These are phyloP conservation scores for Saccopteryx leptura DNA, from an alignment of 2,113 vertebrate genomes.

Conservation along the genomic window DNA sequence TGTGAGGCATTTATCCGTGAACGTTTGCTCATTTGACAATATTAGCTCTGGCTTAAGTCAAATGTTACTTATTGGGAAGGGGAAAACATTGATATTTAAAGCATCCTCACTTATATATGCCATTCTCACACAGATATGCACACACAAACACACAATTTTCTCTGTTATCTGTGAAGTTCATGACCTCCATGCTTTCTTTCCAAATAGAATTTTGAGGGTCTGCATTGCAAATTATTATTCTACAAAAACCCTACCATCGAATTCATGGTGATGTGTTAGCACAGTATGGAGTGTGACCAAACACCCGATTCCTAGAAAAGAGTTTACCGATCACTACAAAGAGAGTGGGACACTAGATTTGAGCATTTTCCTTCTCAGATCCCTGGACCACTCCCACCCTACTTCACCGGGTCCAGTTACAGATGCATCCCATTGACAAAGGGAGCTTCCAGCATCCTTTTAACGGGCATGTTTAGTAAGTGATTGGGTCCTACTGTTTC, in stretches of 20 bases:
- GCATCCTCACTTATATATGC: not conserved
- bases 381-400: not conserved
- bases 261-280: not conserved
- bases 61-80: constrained; percentile 78
- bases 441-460: not conserved
- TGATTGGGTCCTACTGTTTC: not conserved
- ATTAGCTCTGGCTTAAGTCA: constrained; percentile 85
- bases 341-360: not conserved
- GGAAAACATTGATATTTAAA: constrained; percentile 72
- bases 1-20: constrained; percentile 80
- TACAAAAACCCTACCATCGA: not conserved
- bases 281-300: not conserved
- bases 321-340: not conserved
- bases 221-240: not conserved
- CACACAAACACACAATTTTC: not conserved
- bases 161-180: not conserved
- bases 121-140: not conserved
- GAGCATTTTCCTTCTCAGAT: not conserved
- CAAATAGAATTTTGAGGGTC: not conserved
- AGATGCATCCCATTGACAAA: not conserved
- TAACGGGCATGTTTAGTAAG: not conserved
- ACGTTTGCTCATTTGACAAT: constrained; percentile 81
- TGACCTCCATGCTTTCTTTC: not conserved
- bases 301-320: not conserved
- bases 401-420: not conserved